phyloP scores from a whole-genome alignment of 2,113 vertebrate species.

The Malurus cyaneus region DNA sequence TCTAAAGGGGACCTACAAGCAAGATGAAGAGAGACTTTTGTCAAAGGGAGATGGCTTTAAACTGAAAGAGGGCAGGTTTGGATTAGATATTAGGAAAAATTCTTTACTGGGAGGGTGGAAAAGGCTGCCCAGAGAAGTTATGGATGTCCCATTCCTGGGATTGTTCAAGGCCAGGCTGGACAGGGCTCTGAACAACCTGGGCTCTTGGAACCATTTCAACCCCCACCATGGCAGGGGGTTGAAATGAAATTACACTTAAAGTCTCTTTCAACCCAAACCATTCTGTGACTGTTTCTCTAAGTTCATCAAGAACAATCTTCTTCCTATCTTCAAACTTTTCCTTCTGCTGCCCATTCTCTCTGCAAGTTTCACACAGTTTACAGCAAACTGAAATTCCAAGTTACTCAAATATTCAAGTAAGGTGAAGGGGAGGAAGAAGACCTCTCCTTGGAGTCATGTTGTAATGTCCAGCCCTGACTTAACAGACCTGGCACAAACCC shows the following conservation, averaged over 20 bases:
- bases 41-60: background rate
- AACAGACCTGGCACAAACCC: background rate
- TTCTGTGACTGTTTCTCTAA: background rate
- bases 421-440: background rate
- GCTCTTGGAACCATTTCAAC: too few species aligned
- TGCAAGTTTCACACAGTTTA: background rate
- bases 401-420: background rate
- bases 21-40: background rate
- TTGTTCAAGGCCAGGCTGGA: background rate
- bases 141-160: background rate
- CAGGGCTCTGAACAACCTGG: background rate
- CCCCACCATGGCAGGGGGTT: fast-evolving
- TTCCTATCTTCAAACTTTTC: background rate
- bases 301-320: background rate
- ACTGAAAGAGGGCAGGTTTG: background rate
- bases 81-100: background rate
- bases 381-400: background rate
- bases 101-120: background rate
- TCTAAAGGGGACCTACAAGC: background rate
- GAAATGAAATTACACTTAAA: fast-evolving
- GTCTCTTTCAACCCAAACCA: background rate
- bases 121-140: background rate
- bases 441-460: background rate
- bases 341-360: background rate
- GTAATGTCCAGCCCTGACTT: background rate